phyloP scores from a whole-genome alignment of 1,140 invertebrate species.

The Drosophila nebulosa region DNA sequence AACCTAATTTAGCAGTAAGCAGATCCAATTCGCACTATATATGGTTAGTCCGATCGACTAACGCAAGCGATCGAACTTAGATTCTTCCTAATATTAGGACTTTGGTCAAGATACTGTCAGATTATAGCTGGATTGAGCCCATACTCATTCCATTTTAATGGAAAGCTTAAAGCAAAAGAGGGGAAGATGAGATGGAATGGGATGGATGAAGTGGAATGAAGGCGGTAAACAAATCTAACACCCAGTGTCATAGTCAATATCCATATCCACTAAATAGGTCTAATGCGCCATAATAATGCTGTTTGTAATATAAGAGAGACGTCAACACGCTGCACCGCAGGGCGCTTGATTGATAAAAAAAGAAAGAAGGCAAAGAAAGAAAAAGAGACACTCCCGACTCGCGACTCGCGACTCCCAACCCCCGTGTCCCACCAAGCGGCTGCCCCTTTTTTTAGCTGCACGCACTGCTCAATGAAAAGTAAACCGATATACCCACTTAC shows the following conservation, averaged over 20 bases:
- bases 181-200: background rate
- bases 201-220: background rate
- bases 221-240: slow-evolving; percentile 22
- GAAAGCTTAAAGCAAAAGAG: slow-evolving; percentile 6
- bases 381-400: background rate
- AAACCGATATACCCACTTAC: slow-evolving; percentile 16
- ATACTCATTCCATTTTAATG: slow-evolving; percentile 29
- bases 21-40: too few relatives aligned
- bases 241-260: slow-evolving; percentile 52
- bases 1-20: too few relatives aligned
- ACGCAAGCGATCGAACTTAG: too few relatives aligned
- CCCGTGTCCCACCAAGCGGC: too few relatives aligned
- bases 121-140: background rate
- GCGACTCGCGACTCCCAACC: background rate
- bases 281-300: slow-evolving; percentile 74
- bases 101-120: too few relatives aligned
- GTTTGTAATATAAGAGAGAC: slow-evolving; percentile 75
- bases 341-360: slow-evolving; percentile 73
- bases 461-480: slow-evolving; percentile 13
- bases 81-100: too few relatives aligned
- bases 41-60: too few relatives aligned
- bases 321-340: slow-evolving; percentile 71
- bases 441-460: background rate
- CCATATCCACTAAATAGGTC: slow-evolving; percentile 62
- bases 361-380: background rate